A percentile compares a stretch with the other conserved stretches of the same genome.
Conservation (phyloP, 2,113 vertebrate species). For the Oenanthe melanoleuca region DNA sequence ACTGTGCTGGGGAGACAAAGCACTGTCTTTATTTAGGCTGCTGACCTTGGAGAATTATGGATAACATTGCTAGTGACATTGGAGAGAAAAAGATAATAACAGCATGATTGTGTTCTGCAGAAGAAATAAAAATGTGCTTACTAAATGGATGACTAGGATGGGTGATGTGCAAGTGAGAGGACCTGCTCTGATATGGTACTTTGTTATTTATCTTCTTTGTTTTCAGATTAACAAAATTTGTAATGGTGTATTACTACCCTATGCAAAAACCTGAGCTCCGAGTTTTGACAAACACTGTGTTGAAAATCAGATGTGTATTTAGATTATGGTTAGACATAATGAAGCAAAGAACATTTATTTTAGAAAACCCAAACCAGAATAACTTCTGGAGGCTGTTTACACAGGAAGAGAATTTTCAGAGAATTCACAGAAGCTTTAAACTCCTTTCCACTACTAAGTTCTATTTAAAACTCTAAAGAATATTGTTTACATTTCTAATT, state of each 20-base stretch:
- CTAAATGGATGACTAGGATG: neutral
- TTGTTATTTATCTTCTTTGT: neutral
- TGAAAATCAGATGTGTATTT: neutral
- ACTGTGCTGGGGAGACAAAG: neutral
- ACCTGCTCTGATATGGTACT: neutral
- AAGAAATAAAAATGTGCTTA: neutral
- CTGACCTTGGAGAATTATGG: neutral
- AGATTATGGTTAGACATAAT: neutral
- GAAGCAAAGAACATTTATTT: neutral
- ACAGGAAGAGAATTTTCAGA: neutral
- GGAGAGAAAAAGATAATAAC: neutral
- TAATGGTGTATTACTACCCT: neutral
- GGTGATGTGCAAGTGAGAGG: rapidly evolving
- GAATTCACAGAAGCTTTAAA: neutral
- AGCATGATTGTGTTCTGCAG: neutral
- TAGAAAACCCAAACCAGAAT: neutral
- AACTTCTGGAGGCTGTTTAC: neutral
- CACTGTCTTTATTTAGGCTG: neutral
- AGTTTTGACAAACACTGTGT: neutral
- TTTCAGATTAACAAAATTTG: neutral
- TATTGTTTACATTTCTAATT: neutral
- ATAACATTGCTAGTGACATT: neutral
- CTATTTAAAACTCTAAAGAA: neutral
- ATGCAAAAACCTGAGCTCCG: neutral
- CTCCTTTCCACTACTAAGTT: neutral